Conservation (phyloP, 2,888 invertebrate species). For the Lagria hirta region DNA sequence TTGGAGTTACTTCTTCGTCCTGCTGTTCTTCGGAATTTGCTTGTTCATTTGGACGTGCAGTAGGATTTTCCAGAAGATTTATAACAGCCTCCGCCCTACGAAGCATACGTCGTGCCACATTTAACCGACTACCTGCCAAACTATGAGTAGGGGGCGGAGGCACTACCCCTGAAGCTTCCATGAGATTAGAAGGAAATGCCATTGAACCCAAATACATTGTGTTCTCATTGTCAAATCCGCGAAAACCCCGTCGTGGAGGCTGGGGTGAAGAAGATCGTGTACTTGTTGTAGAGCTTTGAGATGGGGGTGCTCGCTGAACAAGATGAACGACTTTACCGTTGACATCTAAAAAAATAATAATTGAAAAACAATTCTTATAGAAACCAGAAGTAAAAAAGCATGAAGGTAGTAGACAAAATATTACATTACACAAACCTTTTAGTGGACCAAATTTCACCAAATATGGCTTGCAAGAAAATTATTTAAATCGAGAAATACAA, state of each 20-base stretch:
- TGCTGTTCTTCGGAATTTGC: slow-evolving; percentile 44
- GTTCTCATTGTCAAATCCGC: slow-evolving; percentile 50
- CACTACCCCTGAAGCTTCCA: slow-evolving; percentile 54
- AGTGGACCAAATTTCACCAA: no score
- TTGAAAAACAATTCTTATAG: no score
- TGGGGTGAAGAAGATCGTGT: slow-evolving; percentile 42
- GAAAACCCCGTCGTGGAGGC: slow-evolving; percentile 35
- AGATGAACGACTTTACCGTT: slow-evolving; percentile 91
- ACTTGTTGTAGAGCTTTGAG: slow-evolving; percentile 38
- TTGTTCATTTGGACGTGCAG: slow-evolving; percentile 39
- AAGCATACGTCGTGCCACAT: slow-evolving; percentile 57
- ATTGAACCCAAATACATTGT: slow-evolving; percentile 63
- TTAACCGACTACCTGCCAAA: slow-evolving; percentile 57
- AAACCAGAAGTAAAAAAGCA: no score
- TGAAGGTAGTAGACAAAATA: no score
- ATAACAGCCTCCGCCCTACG: slow-evolving; percentile 55
- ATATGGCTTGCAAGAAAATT: no score
- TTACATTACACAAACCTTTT: no score
- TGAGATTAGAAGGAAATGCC: slow-evolving; percentile 58
- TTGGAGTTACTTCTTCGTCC: slow-evolving; percentile 52
- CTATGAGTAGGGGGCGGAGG: slow-evolving; percentile 57
- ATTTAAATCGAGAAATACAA: no score
- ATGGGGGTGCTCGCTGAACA: slow-evolving; percentile 83
- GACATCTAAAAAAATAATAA: slow-evolving; percentile 63
- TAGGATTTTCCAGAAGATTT: slow-evolving; percentile 54